Conservation (phyloP, 2,113 vertebrate genomes). For the Leiothrix lutea region DNA sequence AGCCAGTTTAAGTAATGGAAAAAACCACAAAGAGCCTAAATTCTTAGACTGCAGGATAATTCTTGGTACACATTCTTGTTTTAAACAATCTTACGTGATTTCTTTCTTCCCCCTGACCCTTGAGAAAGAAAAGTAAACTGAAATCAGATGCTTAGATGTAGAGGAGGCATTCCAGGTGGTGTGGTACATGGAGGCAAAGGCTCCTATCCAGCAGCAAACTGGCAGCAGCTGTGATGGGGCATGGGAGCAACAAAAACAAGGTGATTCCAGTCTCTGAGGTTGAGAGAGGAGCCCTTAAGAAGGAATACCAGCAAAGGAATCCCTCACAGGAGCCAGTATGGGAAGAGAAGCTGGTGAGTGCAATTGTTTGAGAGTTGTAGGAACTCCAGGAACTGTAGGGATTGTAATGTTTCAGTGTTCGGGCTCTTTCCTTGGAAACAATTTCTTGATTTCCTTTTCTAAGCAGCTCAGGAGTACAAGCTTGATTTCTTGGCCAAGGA, state of each 20-base stretch:
- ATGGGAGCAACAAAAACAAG: background rate
- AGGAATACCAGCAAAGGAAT: background rate
- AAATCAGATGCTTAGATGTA: background rate
- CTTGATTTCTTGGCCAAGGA: background rate
- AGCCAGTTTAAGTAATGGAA: background rate
- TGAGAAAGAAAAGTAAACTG: background rate
- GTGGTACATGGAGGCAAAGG: background rate
- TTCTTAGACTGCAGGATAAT: background rate
- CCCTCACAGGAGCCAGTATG: background rate
- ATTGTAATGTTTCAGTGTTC: background rate
- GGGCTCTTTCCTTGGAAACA: slow-evolving; percentile 3
- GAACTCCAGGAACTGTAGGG: background rate
- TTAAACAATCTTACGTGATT: background rate
- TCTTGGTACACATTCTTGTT: background rate
- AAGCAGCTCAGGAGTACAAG: background rate
- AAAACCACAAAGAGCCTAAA: background rate
- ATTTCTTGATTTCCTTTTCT: slow-evolving; percentile 3
- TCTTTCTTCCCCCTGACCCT: background rate
- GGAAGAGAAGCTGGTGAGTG: background rate
- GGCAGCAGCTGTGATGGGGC: background rate
- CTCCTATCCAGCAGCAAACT: background rate
- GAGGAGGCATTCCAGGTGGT: background rate
- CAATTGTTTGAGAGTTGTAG: background rate
- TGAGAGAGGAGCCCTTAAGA: background rate
- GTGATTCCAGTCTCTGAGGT: background rate